Evolutionary conservation across 1,140 invertebrate species (phyloP).

Genomic region (Papilio xuthus): DNA sequence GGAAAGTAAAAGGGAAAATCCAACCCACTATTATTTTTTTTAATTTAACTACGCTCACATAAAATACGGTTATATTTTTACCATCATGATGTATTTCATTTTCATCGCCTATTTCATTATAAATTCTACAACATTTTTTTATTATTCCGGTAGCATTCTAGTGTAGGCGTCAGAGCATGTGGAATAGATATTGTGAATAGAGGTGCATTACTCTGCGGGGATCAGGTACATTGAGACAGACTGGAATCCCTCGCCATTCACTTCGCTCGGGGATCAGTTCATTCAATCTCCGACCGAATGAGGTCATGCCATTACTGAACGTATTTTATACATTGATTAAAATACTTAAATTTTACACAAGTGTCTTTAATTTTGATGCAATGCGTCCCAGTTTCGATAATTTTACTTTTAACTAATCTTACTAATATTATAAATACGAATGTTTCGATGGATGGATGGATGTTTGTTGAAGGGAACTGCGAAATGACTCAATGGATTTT

Average conservation of each 20-base stretch:
- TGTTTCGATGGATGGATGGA: too few relatives aligned
- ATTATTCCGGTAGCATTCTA: conserved; percentile 7
- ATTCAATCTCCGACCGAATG: conserved; percentile 23
- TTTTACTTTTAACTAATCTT: too few relatives aligned
- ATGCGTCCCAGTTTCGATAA: background rate
- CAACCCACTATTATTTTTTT: background rate
- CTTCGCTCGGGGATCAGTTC: background rate
- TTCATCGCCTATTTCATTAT: background rate
- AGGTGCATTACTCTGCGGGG: conserved; percentile 1
- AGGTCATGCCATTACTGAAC: conserved; percentile 20
- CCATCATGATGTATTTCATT: background rate
- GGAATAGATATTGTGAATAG: conserved; percentile 18
- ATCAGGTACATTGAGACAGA: conserved; percentile 19
- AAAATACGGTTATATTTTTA: background rate
- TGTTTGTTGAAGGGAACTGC: too few relatives aligned
- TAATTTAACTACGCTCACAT: background rate
- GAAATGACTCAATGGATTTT: too few relatives aligned
- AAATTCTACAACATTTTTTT: conserved; percentile 20
- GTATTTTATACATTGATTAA: background rate
- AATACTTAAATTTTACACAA: conserved; percentile 7
- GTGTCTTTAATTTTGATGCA: background rate
- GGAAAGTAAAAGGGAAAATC: too few relatives aligned
- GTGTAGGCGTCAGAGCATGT: conserved; percentile 1
- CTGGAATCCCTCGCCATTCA: background rate
- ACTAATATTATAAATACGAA: too few relatives aligned